Evolutionary conservation across 1,140 invertebrate species (phyloP), one percentile per base, ranked within the genome.

Genomic region (Anastrepha obliqua): DNA sequence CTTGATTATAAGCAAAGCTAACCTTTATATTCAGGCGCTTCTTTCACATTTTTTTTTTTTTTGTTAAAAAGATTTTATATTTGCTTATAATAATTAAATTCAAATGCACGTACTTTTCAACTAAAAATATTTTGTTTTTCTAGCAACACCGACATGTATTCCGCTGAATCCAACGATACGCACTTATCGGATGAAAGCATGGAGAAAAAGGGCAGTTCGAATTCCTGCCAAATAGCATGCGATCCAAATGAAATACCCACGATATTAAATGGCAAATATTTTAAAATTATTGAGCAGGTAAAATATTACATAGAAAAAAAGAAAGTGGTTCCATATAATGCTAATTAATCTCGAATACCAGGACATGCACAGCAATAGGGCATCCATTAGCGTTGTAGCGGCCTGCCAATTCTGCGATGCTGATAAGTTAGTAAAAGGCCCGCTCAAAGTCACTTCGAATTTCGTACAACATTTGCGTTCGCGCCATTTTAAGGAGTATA

Each of bases 201-300:
- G 44, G 74, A 81, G 17, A 55, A 81, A 81, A 81, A 29, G 9
- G 3, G 8, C 1, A 74, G 13, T 5, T 5, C 15, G 4, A 6
- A 17, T 8, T 17, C n/a, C 6, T 55, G 47, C n/a, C 74, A 81
- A 81, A 15, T 20, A 20, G 2, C 74, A 51, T 81, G 74, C n/a
- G 74, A 81, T 81, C 74, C 74, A 20, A 81, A 81, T 55, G 74
- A 81, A 6, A 81, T 81, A 55, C 74, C 74, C 20, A 81, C 47
- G 9, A 81, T 81, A 81, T 55, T 81, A 81, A 81, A 81, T 55
- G 74, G 74, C 15, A 81, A 81, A 55, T 81, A 81, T 55, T 81
- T 81, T 81, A 81, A 81, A 55, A 81, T 81, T 29, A 17, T 81
- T 51, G 74, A 81, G 9, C 74, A 81, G 6, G 74, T 81, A 81